Evolutionary conservation across 2,113 vertebrate species (phyloP).

Genomic region (Ophthalmolycus amberensis): DNA sequence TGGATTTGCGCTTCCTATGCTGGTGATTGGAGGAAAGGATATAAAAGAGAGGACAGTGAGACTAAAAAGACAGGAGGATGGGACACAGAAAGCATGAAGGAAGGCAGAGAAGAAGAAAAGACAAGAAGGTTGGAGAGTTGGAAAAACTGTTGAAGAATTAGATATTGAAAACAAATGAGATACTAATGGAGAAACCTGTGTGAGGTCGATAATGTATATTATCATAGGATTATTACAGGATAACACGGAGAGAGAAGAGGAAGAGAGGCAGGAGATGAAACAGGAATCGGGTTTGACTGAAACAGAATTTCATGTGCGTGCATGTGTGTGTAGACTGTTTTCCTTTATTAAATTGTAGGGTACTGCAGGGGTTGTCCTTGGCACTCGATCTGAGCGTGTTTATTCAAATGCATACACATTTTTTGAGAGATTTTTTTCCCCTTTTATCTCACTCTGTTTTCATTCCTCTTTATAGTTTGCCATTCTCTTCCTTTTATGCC

Average conservation of each 20-base stretch:
- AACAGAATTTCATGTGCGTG: conserved; percentile 2
- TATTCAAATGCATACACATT: conserved; percentile 20
- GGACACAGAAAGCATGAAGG: neutral
- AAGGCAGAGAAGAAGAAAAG: neutral
- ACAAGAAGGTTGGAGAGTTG: neutral
- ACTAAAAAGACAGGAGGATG: conserved; percentile 8
- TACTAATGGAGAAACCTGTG: neutral
- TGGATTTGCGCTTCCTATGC: conserved; percentile 67
- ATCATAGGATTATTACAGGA: conserved; percentile 38
- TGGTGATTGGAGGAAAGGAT: conserved; percentile 35
- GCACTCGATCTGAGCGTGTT: conserved; percentile 49
- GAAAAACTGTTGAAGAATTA: neutral
- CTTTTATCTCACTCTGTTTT: conserved; percentile 41
- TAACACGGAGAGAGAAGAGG: conserved; percentile 13
- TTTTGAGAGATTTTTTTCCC: conserved; percentile 2
- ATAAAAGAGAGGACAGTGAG: conserved; percentile 12
- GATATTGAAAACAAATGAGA: neutral
- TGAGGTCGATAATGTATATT: conserved; percentile 8
- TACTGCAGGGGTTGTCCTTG: conserved; percentile 48
- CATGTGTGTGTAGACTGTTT: conserved; percentile 41
- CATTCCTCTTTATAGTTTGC: conserved; percentile 31
- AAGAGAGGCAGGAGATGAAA: conserved; percentile 29
- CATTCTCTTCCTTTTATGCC: conserved; percentile 1
- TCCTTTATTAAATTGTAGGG: conserved; percentile 55
- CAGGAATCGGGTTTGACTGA: too few relatives aligned